Conservation (phyloP, 2,888 invertebrate species). For the Stenolophus ochropezus region DNA sequence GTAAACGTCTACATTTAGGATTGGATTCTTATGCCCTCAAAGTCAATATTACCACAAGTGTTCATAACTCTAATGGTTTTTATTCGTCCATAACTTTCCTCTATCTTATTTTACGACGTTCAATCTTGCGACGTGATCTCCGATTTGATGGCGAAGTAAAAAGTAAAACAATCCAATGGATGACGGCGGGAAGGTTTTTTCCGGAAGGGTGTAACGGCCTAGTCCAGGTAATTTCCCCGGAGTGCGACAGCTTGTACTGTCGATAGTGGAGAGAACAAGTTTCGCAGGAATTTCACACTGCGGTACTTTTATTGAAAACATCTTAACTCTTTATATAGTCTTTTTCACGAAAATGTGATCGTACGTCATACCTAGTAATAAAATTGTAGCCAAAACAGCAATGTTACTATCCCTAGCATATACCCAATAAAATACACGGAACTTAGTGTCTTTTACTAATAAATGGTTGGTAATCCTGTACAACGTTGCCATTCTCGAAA, state of each 20-base stretch:
- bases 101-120: neutral
- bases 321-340: neutral
- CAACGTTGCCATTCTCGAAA: no score
- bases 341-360: no score
- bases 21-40: no score
- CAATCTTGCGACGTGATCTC: neutral
- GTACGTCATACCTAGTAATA: no score
- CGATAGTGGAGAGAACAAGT: slow-evolving; percentile 28
- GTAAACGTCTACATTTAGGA: no score
- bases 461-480: no score
- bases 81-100: neutral
- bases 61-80: neutral
- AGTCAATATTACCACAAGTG: neutral
- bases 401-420: no score
- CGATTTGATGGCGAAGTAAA: neutral
- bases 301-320: neutral
- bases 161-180: slow-evolving; percentile 5
- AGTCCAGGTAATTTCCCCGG: slow-evolving; percentile 15
- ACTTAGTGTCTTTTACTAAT: no score
- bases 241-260: slow-evolving; percentile 23
- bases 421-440: no score
- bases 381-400: no score
- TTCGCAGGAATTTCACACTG: neutral
- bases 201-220: slow-evolving; percentile 13
- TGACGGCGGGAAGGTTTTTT: neutral